Percentiles rank a stretch among this genome's conserved stretches.
These are phyloP conservation scores for Loriculus beryllinus DNA, from an alignment of 2,797 vertebrate species.

Conservation along the genomic window DNA sequence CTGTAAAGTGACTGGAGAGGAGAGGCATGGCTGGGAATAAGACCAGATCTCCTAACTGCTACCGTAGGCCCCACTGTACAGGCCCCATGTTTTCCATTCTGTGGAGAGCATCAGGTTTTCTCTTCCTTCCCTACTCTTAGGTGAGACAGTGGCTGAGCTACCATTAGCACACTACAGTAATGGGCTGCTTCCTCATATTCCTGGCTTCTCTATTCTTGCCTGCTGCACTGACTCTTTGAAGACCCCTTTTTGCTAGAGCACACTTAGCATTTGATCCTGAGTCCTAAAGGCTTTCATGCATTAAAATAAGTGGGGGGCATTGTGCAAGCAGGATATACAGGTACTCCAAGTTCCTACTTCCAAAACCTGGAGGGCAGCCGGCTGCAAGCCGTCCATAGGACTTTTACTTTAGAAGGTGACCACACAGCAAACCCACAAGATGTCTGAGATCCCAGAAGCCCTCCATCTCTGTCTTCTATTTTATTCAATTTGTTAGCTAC, in stretches of 20 bases:
- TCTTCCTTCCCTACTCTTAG: neutral
- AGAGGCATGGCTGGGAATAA: neutral
- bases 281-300: neutral
- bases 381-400: neutral
- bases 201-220: neutral
- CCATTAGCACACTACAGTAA: accelerated
- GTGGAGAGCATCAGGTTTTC: neutral
- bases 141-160: neutral
- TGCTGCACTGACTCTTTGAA: neutral
- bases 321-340: neutral
- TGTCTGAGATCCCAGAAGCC: neutral
- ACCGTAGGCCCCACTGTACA: neutral
- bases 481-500: neutral
- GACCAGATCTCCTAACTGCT: neutral
- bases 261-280: neutral
- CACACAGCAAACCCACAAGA: neutral
- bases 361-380: neutral
- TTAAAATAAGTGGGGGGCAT: neutral
- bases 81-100: neutral
- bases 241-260: neutral
- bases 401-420: neutral
- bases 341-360: neutral
- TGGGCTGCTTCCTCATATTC: neutral
- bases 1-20: neutral
- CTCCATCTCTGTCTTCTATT: neutral